A percentile compares a stretch with the other conserved stretches of the same genome.
These are phyloP conservation scores for Chaetorhynchus papuensis DNA, from an alignment of 2,113 vertebrate species.

Conservation along the genomic window DNA sequence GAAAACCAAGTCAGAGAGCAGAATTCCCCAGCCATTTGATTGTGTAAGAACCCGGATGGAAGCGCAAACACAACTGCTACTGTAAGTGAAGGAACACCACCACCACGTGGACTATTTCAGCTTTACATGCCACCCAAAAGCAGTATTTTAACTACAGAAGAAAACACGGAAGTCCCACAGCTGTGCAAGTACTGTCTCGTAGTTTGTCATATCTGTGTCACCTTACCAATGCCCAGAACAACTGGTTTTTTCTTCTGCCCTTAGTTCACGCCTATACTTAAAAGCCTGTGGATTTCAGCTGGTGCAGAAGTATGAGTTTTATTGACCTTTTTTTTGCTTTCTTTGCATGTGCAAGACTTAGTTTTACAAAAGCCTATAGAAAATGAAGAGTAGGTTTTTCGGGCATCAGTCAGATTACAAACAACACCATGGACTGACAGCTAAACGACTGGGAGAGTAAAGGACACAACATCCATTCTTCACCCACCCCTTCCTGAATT, in stretches of 20 bases:
- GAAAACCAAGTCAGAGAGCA: neutral
- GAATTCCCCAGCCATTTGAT: neutral
- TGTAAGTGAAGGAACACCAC: constrained; percentile 2
- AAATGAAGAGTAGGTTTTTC: neutral
- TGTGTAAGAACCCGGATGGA: rapidly evolving
- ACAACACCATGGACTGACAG: neutral
- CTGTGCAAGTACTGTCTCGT: neutral
- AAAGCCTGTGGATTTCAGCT: neutral
- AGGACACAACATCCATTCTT: neutral
- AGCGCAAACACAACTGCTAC: no score
- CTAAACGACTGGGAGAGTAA: neutral
- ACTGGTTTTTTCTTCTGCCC: neutral
- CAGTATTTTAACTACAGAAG: neutral
- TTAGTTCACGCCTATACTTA: neutral
- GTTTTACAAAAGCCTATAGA: neutral
- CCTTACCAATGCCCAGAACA: neutral
- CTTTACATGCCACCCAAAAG: neutral
- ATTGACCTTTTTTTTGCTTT: neutral
- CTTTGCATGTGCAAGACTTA: neutral
- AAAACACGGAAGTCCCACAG: neutral
- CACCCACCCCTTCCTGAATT: neutral
- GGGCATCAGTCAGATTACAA: neutral
- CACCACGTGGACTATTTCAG: neutral
- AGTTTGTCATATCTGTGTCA: neutral
- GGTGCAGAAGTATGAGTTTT: neutral